These are phyloP conservation scores for Arion vulgaris DNA, from an alignment of 1,140 invertebrate species.

Conservation along the genomic window DNA sequence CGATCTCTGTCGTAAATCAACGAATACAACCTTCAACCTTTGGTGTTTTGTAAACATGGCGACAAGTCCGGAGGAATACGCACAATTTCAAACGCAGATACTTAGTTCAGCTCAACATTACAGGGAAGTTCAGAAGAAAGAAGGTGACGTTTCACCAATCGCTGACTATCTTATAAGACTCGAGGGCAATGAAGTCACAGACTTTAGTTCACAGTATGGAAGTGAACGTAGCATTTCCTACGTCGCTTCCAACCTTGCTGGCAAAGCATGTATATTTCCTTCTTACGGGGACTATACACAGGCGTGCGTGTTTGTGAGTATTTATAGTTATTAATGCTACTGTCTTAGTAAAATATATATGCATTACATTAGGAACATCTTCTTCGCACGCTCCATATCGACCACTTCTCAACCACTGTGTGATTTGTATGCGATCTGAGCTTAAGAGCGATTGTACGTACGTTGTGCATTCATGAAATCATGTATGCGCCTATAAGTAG, in stretches of 20 bases:
- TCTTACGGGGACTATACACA: constrained; percentile 91
- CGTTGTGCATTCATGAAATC: no score
- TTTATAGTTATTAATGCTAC: neutral
- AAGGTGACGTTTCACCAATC: constrained; percentile 19
- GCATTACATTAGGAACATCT: no score
- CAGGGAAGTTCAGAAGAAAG: constrained; percentile 6
- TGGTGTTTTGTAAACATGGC: constrained; percentile 19
- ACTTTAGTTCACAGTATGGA: constrained; percentile 92
- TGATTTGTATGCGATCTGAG: no score
- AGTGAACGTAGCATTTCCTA: constrained; percentile 90
- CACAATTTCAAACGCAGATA: constrained; percentile 6
- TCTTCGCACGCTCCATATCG: no score
- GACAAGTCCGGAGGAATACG: constrained; percentile 11
- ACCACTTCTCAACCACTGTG: no score
- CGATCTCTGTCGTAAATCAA: neutral
- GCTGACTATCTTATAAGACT: constrained; percentile 15
- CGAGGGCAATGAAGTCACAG: constrained; percentile 76
- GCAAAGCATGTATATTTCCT: constrained; percentile 86
- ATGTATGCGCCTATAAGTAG: no score
- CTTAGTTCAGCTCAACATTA: constrained; percentile 13
- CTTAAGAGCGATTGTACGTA: no score
- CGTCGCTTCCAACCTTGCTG: constrained; percentile 87
- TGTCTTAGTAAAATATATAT: no score
- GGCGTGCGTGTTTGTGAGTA: constrained; percentile 87
- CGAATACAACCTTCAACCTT: neutral